These are phyloP conservation scores for Oryzias celebensis DNA, from an alignment of 2,113 vertebrate genomes.

Conservation along the genomic window DNA sequence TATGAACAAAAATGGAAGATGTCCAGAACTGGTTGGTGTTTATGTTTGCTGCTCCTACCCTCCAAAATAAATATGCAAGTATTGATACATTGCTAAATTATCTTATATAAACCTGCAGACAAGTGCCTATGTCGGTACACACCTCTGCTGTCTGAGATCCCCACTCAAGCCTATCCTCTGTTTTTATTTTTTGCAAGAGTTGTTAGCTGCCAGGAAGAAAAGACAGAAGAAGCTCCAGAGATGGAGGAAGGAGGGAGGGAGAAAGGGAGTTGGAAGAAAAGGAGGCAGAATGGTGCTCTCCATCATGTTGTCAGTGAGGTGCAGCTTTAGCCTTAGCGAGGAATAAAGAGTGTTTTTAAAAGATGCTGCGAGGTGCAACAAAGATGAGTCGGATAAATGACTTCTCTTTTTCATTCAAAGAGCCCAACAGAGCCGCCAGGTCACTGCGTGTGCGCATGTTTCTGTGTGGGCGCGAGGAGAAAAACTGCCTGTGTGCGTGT, in stretches of 20 bases:
- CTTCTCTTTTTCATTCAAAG: constrained; percentile 68
- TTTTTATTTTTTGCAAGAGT: constrained; percentile 16
- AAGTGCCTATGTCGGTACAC: not conserved
- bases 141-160: constrained; percentile 18
- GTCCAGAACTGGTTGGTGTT: not conserved
- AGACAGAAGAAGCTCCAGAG: constrained; percentile 34
- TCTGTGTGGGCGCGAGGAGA: not conserved
- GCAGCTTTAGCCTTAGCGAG: constrained; percentile 54
- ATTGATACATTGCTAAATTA: constrained; percentile 21
- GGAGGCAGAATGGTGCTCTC: constrained; percentile 60
- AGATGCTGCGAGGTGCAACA: constrained; percentile 56
- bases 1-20: not conserved
- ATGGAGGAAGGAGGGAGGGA: constrained; percentile 13
- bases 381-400: constrained; percentile 72
- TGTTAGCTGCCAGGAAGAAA: constrained; percentile 35
- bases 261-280: constrained; percentile 11
- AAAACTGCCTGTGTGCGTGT: not conserved
- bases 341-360: constrained; percentile 68
- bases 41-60: constrained; percentile 21
- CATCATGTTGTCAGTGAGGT: constrained; percentile 78
- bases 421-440: constrained; percentile 42
- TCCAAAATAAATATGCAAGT: constrained; percentile 45
- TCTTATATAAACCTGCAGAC: not conserved
- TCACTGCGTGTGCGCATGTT: constrained; percentile 24
- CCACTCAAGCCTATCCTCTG: constrained; percentile 40